Evolutionary conservation across 2,888 invertebrate genomes (phyloP), one percentile per base, ranked within the genome.

Genomic region (Dryobota labecula): DNA sequence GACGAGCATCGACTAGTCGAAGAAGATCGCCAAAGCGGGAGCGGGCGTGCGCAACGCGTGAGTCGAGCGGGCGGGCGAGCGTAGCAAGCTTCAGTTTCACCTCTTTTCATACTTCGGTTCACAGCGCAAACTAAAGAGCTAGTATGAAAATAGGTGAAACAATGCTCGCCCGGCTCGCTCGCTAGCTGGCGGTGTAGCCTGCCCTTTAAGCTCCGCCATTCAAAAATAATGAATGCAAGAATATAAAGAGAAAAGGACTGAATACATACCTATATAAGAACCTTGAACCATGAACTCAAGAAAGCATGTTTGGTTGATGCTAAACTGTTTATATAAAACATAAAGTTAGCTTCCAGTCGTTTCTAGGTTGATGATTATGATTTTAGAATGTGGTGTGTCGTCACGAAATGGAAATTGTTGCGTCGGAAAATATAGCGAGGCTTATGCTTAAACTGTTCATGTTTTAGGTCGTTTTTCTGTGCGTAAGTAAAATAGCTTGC

Each of bases 301-400:
- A 66, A 67, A 76, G 80, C 62, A 73, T 80, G 72, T 78, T 82
- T 61, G 27, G 65, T 77, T 72, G 68, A 84, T 62, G 72, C 63
- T 72, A 60, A 76, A 84, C 68, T 82, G 80, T 82, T 82, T 80
- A 80, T 80, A 41, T 58, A 69, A 64, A 73, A 74, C 58, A 77
- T 82, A 74, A 84, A 80, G 68, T 72, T 82, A 76, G 58, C 77
- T 70, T 82, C 70, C 33, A 69, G 73, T 62, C 61, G 62, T 70
- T 73, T 63, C 56, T 71, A 74, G 49, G 61, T 84, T 84, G 77
- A 84, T 54, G 80, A 71, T 80, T 82, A 84, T 74, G 68, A 76
- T 80, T 38, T 36, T 24, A 61, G 67, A 80, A 83, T 75, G 76
- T 61, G 73, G 62, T 58, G 47, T 63, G 70, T 61, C 65, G 66